Evolutionary conservation across 2,888 invertebrate species (phyloP), one percentile per base, ranked within the genome.

Genomic region (Rotaria socialis): DNA sequence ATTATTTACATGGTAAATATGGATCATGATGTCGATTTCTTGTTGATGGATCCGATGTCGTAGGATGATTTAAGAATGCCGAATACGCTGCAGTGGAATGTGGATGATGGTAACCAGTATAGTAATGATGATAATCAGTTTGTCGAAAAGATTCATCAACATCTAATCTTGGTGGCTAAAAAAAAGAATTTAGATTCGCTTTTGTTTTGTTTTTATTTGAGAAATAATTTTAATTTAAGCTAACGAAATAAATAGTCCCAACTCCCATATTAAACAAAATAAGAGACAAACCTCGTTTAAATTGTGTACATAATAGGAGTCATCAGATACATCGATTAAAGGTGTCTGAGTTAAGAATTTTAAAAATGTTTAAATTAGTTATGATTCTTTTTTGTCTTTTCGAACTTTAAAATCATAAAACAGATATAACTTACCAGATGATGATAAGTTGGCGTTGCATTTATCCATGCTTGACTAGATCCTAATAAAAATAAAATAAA

Each of bases 131-230:
- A 80, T 47, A 47, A 80, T n/a, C 47, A 47, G 41, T 47, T 47
- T 5, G 10, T 47, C 80, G 80, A n/a, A 80, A 47, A 11, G 80
- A 47, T 47, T 80, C 80, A 80, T 80, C 80, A 14, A 80, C 80
- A 80, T 80, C 80, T 47, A 80, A 47, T 80, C 80, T 80, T 80
- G 80, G 80, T 11, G 80, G 80, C 80, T 80, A 80, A 74, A 74
- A 47, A 6, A 80, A 47, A 50, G 4, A 47, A 22, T 8, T 67
- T 16, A 16, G 19, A 6, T 27, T 67, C 24, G 1, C 6, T 7
- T 27, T 27, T 67, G 1, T 41, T 4, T 80, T 11, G 0, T 1
- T 11, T 75, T 43, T 0, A 24, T 14, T n/a, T 47, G 2, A 24
- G n/a, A 2, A 80, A n/a, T 1, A 47, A 43, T 35, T 10, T 4